phyloP scores from a whole-genome alignment of 2,888 invertebrate species.

The Lycophotia porphyrea region DNA sequence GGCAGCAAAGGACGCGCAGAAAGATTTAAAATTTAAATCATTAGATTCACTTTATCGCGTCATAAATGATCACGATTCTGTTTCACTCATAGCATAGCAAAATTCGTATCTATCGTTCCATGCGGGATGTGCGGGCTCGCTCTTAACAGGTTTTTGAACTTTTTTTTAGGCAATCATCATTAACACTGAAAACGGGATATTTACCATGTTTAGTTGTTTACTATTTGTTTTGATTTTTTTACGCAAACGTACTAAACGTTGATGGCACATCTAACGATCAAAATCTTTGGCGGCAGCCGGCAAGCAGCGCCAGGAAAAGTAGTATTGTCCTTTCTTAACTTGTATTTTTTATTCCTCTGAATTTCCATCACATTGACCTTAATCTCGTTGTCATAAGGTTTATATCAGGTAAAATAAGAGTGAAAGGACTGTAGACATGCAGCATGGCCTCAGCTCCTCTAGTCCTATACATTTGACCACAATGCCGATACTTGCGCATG shows the following conservation, averaged over 20 bases:
- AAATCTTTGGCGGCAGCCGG: slow-evolving; percentile 24
- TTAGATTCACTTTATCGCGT: background rate
- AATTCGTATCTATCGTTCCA: background rate
- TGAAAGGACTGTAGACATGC: slow-evolving; percentile 45
- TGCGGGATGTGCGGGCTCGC: background rate
- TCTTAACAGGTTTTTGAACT: background rate
- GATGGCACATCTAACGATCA: background rate
- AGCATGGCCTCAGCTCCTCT: slow-evolving; percentile 49
- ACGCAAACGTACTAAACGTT: too few species aligned
- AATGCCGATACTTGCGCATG: slow-evolving; percentile 64
- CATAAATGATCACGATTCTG: background rate
- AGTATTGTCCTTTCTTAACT: slow-evolving; percentile 29
- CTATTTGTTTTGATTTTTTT: too few species aligned
- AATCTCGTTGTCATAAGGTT: background rate
- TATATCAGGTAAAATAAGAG: background rate
- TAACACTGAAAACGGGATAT: too few species aligned
- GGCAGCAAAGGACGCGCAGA: slow-evolving; percentile 10
- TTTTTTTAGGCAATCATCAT: too few species aligned
- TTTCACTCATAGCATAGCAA: background rate
- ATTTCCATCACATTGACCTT: background rate
- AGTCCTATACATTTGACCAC: slow-evolving; percentile 53
- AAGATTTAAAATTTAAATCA: slow-evolving; percentile 4
- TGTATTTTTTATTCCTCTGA: background rate
- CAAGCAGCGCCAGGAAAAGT: slow-evolving; percentile 62
- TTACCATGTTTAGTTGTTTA: too few species aligned